phyloP scores from a whole-genome alignment of 2,888 invertebrate species.

The Catonia carolina region DNA sequence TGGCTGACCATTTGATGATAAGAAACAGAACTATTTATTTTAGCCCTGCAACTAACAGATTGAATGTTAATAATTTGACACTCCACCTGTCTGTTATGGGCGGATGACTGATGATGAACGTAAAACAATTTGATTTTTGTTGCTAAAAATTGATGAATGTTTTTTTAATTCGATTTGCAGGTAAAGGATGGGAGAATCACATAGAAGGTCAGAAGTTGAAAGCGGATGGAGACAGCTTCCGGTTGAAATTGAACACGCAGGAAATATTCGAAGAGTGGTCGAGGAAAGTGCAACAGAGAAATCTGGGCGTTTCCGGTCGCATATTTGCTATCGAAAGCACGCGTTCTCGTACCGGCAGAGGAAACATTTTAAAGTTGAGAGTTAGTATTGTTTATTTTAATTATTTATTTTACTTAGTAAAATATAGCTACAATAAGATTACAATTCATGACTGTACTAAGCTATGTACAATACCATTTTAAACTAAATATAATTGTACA shows the following conservation, averaged over 20 bases:
- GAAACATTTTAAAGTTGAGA: constrained; percentile 78
- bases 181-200: constrained; percentile 98
- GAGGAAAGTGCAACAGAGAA: constrained; percentile 85
- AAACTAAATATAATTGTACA: too few species aligned
- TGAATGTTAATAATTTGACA: too few species aligned
- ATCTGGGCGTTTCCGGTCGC: constrained; percentile 87
- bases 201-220: constrained; percentile 97
- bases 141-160: too few species aligned
- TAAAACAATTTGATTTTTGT: too few species aligned
- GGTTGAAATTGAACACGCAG: constrained; percentile 90
- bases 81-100: too few species aligned
- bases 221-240: constrained; percentile 96
- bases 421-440: too few species aligned
- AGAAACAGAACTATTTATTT: too few species aligned
- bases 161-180: constrained; percentile 42
- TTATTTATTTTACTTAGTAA: neutral
- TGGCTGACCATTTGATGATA: too few species aligned
- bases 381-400: constrained; percentile 39
- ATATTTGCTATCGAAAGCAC: constrained; percentile 90
- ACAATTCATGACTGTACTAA: too few species aligned
- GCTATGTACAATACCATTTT: too few species aligned
- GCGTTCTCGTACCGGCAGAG: constrained; percentile 66
- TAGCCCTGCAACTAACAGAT: too few species aligned
- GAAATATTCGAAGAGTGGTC: constrained; percentile 99
- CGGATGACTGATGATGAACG: too few species aligned